phyloP scores from a whole-genome alignment of 2,888 invertebrate species.

The Chaetogeoica ovagalla region DNA sequence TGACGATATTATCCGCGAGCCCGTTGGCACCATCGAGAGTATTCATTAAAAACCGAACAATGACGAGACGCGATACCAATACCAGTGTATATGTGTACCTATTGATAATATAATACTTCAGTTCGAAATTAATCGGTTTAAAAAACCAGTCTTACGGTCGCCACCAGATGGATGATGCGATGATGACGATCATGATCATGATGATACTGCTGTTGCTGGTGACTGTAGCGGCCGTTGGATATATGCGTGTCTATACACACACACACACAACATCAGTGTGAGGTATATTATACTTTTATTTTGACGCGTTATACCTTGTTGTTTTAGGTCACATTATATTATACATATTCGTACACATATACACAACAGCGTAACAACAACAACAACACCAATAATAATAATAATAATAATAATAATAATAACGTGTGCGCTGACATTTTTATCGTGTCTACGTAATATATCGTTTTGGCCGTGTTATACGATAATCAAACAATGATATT shows the following conservation, averaged over 20 bases:
- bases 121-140: conserved; percentile 38
- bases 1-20: conserved; percentile 39
- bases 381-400: background rate
- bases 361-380: conserved; percentile 5
- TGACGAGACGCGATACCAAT: conserved; percentile 28
- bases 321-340: conserved; percentile 45
- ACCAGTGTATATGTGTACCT: background rate
- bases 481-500: no score
- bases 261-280: conserved; percentile 19
- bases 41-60: conserved; percentile 49
- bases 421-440: no score
- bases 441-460: no score
- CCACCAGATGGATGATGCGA: background rate
- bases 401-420: no score
- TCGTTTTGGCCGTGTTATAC: no score
- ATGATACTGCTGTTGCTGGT: background rate
- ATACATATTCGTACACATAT: no score
- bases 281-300: conserved; percentile 28
- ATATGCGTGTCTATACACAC: background rate
- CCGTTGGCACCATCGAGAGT: conserved; percentile 46
- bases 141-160: conserved; percentile 35
- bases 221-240: conserved; percentile 4
- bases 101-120: conserved; percentile 43
- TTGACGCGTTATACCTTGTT: conserved; percentile 26
- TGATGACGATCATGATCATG: no score